Evolutionary conservation across 2,113 vertebrate genomes (phyloP), one percentile per base, ranked within the genome.

Genomic region (Electrona antarctica): DNA sequence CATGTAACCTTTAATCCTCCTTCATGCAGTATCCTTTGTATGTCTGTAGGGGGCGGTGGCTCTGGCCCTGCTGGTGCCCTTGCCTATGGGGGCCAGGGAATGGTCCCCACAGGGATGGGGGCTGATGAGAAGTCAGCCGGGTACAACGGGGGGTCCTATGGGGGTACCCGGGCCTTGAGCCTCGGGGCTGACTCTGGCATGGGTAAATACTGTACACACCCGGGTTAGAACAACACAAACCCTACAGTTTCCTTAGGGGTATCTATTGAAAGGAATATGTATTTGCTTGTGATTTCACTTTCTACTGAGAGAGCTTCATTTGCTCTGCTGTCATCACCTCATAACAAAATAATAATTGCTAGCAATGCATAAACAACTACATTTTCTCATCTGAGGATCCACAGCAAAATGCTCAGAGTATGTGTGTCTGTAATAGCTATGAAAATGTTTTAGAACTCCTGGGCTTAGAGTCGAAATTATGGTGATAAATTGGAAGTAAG

Each of bases 41-140:
- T 73, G 13, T 64, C 69, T 76, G 64, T 71, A 87, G 87, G 71
- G 58, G 87, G 80, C 8, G 75, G 46, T 67, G 54, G 67, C 52
- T 64, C 78, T 8, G 86, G 78, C 51, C 64, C 86, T 73, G 70
- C 75, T 60, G 85, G 71, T 61, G 73, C 78, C 13, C 69, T 85
- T 60, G 77, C 80, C 54, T 83, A 83, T 13, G 77, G 83, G 8
- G 88, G 83, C 8, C 85, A 82, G 69, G 80, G 76, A 15, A 78
- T 85, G 49, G 78, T 89, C n/a, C 76, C 83, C 14, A 85, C 85
- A 61, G 87, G 87, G n/a, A 71, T 84, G 6, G 83, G 85, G 10
- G 48, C 73, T 70, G 67, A 82, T 57, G 66, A 68, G 59, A 78
- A 85, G 62, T 51, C 72, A 45, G 78, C 71, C 21, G 63, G 57